Percentiles rank a stretch among this genome's conserved stretches.
These are phyloP conservation scores for Sthenelais limicola DNA, from an alignment of 2,888 invertebrate genomes.

Conservation along the genomic window DNA sequence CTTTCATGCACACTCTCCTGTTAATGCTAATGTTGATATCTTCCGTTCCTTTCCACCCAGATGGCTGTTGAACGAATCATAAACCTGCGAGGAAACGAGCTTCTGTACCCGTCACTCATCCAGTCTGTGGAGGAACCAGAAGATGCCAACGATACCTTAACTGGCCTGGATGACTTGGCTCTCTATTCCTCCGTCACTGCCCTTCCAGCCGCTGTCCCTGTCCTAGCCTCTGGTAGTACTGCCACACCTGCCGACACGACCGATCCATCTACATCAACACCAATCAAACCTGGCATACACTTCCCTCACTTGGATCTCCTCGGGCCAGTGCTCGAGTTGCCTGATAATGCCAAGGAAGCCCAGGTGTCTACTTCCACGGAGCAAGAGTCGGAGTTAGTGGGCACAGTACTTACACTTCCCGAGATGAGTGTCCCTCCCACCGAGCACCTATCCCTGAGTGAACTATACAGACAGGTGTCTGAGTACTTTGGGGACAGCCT, in stretches of 20 bases:
- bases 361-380: neutral
- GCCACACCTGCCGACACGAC: neutral
- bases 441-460: conserved; percentile 41
- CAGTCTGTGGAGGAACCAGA: conserved; percentile 6
- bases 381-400: conserved; percentile 33
- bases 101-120: conserved; percentile 6
- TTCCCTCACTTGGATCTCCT: conserved; percentile 42
- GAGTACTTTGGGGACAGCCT: conserved; percentile 71
- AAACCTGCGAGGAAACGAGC: neutral
- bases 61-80: conserved; percentile 20
- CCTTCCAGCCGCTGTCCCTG: neutral
- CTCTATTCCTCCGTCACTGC: neutral
- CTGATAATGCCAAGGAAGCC: conserved; percentile 40
- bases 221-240: neutral
- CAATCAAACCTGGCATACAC: conserved; percentile 34
- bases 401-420: conserved; percentile 8
- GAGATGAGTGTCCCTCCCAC: neutral
- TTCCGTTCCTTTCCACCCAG: neutral
- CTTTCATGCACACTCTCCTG: too few relatives aligned
- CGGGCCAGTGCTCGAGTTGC: conserved; percentile 46
- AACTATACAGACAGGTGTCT: conserved; percentile 62
- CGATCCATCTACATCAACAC: conserved; percentile 19
- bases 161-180: conserved; percentile 13
- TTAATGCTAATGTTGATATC: too few relatives aligned
- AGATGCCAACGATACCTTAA: conserved; percentile 8